These are phyloP conservation scores for Tipula helvola DNA, from an alignment of 2,888 invertebrate species.

Conservation along the genomic window DNA sequence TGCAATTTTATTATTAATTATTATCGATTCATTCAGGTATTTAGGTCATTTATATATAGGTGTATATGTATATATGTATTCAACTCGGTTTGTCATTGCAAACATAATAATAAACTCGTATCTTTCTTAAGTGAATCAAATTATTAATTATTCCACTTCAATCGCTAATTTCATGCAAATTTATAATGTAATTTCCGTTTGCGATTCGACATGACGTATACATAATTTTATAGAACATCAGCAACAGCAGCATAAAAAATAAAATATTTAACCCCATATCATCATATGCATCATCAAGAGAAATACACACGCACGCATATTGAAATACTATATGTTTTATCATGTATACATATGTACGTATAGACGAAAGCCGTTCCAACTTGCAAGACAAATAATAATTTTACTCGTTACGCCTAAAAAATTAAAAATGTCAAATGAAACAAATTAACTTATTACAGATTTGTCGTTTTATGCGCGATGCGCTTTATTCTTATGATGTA, in stretches of 20 bases:
- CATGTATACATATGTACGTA: neutral
- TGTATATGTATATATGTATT: neutral
- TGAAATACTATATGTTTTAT: neutral
- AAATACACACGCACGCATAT: neutral
- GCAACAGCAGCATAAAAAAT: neutral
- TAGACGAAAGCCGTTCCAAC: neutral
- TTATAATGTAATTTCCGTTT: neutral
- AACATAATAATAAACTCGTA: neutral
- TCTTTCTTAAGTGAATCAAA: neutral
- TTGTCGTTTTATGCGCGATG: neutral
- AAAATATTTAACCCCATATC: neutral
- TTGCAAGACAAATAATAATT: neutral
- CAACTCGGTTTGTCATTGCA: neutral
- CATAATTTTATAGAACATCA: neutral
- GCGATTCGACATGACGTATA: neutral
- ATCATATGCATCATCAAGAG: neutral
- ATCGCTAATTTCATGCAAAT: neutral
- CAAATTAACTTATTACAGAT: conserved; percentile 4
- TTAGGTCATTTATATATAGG: neutral
- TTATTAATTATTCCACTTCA: neutral
- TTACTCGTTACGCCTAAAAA: neutral
- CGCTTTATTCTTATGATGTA: neutral
- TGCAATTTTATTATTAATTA: neutral
- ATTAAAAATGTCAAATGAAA: neutral
- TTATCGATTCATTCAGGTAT: neutral